Conservation (phyloP, 2,797 vertebrate species). For the Poeciliopsis gracilis region DNA sequence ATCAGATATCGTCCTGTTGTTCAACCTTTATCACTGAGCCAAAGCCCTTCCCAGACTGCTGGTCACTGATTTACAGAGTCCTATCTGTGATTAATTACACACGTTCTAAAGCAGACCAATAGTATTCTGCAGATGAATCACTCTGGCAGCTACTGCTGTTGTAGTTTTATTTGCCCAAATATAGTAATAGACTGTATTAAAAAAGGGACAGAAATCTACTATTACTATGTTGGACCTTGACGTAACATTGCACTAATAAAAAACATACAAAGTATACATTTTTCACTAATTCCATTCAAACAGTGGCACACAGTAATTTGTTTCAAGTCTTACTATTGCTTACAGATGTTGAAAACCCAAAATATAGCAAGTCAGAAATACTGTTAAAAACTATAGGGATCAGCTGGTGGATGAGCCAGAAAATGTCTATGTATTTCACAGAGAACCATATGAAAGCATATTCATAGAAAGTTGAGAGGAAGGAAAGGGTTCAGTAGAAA, state of each 20-base stretch:
- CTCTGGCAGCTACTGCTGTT: background rate
- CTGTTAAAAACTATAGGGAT: background rate
- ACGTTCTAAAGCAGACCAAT: background rate
- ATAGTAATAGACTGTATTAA: background rate
- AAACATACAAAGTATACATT: background rate
- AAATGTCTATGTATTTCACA: background rate
- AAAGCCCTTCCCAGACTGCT: constrained; percentile 23
- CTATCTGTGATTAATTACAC: constrained; percentile 27
- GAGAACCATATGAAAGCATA: background rate
- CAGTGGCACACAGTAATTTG: background rate
- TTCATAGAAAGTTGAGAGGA: background rate
- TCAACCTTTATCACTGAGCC: constrained; percentile 25
- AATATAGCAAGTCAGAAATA: background rate
- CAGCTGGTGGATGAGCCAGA: background rate
- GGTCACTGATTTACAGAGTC: constrained; percentile 58
- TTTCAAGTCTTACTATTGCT: background rate
- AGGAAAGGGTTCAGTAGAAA: background rate
- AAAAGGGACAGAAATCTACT: background rate
- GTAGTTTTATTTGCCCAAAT: background rate
- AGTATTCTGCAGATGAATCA: constrained; percentile 1
- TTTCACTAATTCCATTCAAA: background rate
- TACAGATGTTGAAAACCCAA: background rate
- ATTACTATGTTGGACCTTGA: background rate
- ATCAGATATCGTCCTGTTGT: constrained; percentile 12
- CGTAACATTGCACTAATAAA: background rate